phyloP scores from a whole-genome alignment of 2,113 vertebrate species.

The Cinclus cinclus region DNA sequence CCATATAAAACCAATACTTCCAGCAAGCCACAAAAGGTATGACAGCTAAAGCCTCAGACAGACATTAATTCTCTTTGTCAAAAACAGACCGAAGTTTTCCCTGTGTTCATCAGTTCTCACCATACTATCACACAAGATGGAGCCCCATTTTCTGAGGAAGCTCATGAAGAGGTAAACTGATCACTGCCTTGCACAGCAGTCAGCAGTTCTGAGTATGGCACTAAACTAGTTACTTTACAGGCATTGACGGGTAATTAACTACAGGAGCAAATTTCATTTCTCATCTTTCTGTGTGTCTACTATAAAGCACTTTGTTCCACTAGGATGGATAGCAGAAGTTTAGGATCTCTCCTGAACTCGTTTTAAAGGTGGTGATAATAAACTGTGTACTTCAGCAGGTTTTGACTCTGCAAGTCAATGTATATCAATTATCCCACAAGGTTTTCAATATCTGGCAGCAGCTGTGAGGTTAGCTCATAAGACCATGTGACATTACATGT shows the following conservation, averaged over 20 bases:
- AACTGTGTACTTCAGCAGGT: neutral
- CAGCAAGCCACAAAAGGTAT: neutral
- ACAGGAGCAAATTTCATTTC: neutral
- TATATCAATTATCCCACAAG: neutral
- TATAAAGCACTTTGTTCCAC: neutral
- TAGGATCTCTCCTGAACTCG: neutral
- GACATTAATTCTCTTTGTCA: neutral
- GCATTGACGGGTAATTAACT: neutral
- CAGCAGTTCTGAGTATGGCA: neutral
- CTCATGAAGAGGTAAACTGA: neutral
- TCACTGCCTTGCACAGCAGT: neutral
- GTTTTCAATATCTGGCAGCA: neutral
- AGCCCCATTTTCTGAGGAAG: neutral
- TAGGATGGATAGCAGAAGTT: neutral
- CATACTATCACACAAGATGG: neutral
- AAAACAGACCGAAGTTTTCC: neutral
- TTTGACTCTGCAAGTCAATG: neutral
- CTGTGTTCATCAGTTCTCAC: neutral
- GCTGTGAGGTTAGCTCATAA: neutral
- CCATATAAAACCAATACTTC: neutral
- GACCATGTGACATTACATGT: neutral
- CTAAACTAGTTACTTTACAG: neutral
- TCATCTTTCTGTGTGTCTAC: neutral
- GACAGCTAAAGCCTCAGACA: neutral
- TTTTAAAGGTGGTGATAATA: neutral